Evolutionary conservation across 1,140 invertebrate genomes (phyloP), one percentile per base, ranked within the genome.

Genomic region (Gryon sp.): DNA sequence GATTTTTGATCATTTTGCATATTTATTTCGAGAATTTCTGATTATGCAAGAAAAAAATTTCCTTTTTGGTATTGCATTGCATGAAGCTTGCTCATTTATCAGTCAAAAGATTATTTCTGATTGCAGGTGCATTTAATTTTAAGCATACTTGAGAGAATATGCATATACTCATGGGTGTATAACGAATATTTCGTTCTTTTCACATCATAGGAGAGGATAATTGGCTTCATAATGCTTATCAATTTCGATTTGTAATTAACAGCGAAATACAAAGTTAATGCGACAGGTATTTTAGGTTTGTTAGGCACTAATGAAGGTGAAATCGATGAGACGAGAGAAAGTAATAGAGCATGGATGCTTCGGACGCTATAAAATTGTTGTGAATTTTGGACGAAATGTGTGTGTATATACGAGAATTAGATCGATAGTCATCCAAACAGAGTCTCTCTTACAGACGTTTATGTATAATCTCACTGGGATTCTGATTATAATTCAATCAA

Each of bases 221-320:
- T 36, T 59, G 36, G 28, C 36, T 48, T 45, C 9, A 36, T 34
- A 48, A 63, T 46, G 50, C 36, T 55, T 32, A 55, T 60, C 16
- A 72, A 72, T 72, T 55, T 9, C 22, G 20, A 52, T 22, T 50
- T 41, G 36, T 55, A 46, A 63, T 63, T 48, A 53, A 28, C 24
- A 30, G 12, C 38, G 20, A 55, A 72, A 41, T 48, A 55, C 14
- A 52, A 53, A 43, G 38, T 55, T 63, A 63, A 63, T 63, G 34
- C 20, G 12, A 46, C 20, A 36, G 24, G 22, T 48, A 14, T 20
- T 73, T 63, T 28, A 41, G 48, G 60, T 63, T 34, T 62, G 68
- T 74, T 66, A 55, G 30, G 34, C 70, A 81, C 70, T 75, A 78
- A 81, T 72, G 65, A 73, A 28, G 45, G 24, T 52, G 57, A 55